Evolutionary conservation across 2,888 invertebrate species (phyloP).

Genomic region (Glaucopsyche alexis): DNA sequence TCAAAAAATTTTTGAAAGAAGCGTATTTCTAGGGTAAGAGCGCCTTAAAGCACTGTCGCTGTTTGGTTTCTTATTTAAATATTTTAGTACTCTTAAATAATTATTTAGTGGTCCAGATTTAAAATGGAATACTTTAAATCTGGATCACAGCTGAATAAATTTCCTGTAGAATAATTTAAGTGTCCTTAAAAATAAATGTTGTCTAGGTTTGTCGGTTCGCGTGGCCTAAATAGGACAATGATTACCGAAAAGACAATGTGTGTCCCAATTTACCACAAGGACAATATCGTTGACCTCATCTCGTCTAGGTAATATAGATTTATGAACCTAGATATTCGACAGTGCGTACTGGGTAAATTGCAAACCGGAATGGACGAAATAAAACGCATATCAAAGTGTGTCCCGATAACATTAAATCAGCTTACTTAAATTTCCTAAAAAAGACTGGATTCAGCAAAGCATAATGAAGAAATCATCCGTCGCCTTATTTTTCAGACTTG

Average conservation of each 20-base stretch:
- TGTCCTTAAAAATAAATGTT: neutral
- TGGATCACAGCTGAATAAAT: neutral
- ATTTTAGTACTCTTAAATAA: neutral
- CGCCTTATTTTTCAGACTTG: neutral
- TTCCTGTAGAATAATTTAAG: neutral
- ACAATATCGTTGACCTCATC: slow-evolving; percentile 7
- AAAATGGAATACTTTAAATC: too few species aligned
- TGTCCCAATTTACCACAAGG: slow-evolving; percentile 9
- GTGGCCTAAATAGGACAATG: neutral
- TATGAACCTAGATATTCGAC: slow-evolving; percentile 7
- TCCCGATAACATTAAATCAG: too few species aligned
- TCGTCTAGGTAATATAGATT: slow-evolving; percentile 12
- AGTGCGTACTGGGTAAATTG: neutral
- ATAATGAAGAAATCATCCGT: too few species aligned
- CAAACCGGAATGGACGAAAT: neutral
- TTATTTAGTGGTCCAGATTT: too few species aligned
- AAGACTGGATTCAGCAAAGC: too few species aligned
- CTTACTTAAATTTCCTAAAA: too few species aligned
- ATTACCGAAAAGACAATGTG: slow-evolving; percentile 5
- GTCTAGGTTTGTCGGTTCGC: neutral
- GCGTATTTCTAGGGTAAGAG: too few species aligned
- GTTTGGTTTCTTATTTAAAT: slow-evolving; percentile 16
- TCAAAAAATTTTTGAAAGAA: too few species aligned
- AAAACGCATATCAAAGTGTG: neutral
- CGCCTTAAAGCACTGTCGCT: neutral